Evolutionary conservation across 2,888 invertebrate genomes (phyloP), one percentile per base, ranked within the genome.

Genomic region (Trichogramma dendrolimi): DNA sequence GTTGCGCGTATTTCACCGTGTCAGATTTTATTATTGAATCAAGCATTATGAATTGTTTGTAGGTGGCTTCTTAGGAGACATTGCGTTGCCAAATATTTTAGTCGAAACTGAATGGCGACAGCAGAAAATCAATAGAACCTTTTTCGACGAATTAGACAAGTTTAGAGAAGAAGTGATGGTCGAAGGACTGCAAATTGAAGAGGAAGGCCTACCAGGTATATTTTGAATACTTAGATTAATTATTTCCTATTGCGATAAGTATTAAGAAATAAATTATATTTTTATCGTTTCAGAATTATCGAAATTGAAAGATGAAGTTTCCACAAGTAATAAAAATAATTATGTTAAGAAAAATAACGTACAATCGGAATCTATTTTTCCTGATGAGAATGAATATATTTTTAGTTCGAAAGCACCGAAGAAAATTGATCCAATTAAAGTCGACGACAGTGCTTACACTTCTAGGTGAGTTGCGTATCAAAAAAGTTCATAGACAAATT

Each of bases 21-120:
- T 10, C 8, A 10, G 3, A 46, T 10, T 46, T 46, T 1, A 11
- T 50, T 11, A 11, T 50, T 11, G 14, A 14, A n/a, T 11, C 7
- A 50, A 50, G 7, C 7, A 14, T 50, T n/a, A 10, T 4, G 6
- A 8, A 7, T 73, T 77, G 69, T 73, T 86, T 85, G 38, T 83
- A 93, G 93, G 84, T 71, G 87, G 86, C 59, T 92, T 92, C 74
- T 83, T 89, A 82, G 92, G 92, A 0, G 93, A 94, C 79, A 92
- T 93, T 66, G 92, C 93, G 0, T 81, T 93, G 67, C 87, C 92
- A 44, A 86, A 87, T 70, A 75, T 79, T 40, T 73, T 80, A 63
- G 81, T 82, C 68, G 82, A 83, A 67, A 71, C 82, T 73, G 82
- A 82, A 67, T 80, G 81, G 76, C 78, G 81, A 4, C 75, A 81